Evolutionary conservation across 2,888 invertebrate genomes (phyloP).

Genomic region (Cephus nigrinus): DNA sequence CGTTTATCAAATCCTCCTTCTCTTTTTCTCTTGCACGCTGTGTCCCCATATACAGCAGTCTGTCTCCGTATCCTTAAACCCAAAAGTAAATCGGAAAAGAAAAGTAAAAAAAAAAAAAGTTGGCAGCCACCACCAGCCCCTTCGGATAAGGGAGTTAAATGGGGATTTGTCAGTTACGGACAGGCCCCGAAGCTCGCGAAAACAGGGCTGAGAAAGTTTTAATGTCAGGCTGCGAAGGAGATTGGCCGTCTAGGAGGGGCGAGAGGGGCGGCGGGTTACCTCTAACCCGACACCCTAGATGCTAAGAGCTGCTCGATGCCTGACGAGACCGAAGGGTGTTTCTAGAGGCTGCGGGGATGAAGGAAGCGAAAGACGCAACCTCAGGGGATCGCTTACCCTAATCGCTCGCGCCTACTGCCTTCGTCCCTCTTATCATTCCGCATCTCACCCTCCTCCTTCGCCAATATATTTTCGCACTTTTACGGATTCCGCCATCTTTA

Average conservation of each 20-base stretch:
- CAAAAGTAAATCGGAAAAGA: conserved; percentile 12
- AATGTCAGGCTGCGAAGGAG: conserved; percentile 44
- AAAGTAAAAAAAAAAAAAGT: conserved; percentile 12
- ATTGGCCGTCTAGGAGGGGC: conserved; percentile 26
- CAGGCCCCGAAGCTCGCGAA: background rate
- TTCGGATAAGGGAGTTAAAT: conserved; percentile 18
- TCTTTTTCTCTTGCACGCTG: too few species aligned
- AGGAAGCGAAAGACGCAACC: conserved; percentile 19
- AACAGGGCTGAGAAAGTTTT: conserved; percentile 39
- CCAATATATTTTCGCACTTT: conserved; percentile 47
- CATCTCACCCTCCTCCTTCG: conserved; percentile 24
- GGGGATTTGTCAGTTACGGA: conserved; percentile 12
- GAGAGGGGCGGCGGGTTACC: background rate
- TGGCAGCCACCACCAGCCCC: background rate
- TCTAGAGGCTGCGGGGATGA: background rate
- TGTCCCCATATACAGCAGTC: too few species aligned
- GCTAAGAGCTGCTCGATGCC: background rate
- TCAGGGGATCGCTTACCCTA: conserved; percentile 47
- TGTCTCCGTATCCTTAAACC: background rate
- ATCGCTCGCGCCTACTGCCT: conserved; percentile 35
- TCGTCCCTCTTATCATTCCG: background rate
- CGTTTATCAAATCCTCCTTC: too few species aligned
- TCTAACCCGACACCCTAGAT: background rate
- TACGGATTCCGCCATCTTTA: too few species aligned
- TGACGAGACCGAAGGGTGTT: too few species aligned